Evolutionary conservation across 2,888 invertebrate genomes (phyloP).

Genomic region (Tenthredo scrophulariae): DNA sequence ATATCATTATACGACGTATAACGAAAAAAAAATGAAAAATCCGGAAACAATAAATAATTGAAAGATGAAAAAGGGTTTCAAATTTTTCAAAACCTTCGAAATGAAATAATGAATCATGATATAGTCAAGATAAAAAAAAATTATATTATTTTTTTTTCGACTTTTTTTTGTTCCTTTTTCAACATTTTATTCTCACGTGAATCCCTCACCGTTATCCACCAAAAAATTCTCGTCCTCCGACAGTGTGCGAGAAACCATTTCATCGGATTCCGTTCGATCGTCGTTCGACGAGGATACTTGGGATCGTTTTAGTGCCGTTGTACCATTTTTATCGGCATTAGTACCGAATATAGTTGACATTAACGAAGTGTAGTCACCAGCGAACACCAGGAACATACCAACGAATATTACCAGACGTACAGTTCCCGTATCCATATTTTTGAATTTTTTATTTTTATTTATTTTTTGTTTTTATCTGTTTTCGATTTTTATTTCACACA

Average conservation of each 20-base stretch:
- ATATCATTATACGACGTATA: no score
- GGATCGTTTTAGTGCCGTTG: slow-evolving; percentile 60
- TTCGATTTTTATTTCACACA: neutral
- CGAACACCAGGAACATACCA: slow-evolving; percentile 80
- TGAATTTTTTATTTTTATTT: neutral
- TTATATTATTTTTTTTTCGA: neutral
- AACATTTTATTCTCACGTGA: slow-evolving; percentile 58
- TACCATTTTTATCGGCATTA: slow-evolving; percentile 70
- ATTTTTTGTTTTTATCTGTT: neutral
- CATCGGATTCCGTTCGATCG: slow-evolving; percentile 69
- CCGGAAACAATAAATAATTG: no score
- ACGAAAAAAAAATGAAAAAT: no score
- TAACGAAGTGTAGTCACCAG: slow-evolving; percentile 80
- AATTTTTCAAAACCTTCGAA: no score
- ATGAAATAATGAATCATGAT: no score
- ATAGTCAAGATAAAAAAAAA: neutral
- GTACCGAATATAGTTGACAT: slow-evolving; percentile 79
- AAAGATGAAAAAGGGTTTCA: no score
- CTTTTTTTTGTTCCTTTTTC: neutral
- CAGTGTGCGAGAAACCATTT: slow-evolving; percentile 63
- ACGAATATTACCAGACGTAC: slow-evolving; percentile 80
- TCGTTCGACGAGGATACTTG: slow-evolving; percentile 66
- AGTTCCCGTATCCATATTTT: slow-evolving; percentile 73
- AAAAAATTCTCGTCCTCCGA: slow-evolving; percentile 71
- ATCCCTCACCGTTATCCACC: slow-evolving; percentile 64